phyloP scores from a whole-genome alignment of 2,888 invertebrate genomes.

The Harpagoxenus sublaevis region DNA sequence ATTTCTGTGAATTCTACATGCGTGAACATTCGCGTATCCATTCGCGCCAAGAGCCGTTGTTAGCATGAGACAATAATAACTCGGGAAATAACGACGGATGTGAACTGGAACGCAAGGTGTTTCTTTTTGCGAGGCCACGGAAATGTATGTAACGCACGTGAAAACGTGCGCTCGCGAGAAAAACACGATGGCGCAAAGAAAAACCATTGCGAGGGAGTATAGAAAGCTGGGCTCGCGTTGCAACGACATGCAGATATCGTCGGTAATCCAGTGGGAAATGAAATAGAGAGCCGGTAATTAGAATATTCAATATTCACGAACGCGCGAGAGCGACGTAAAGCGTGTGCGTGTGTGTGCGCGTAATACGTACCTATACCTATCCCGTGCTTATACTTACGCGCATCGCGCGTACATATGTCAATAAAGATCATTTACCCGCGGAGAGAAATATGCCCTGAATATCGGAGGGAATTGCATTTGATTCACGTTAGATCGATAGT shows the following conservation, averaged over 20 bases:
- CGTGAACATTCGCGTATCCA: neutral
- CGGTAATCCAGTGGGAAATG: conserved; percentile 70
- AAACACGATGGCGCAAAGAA: neutral
- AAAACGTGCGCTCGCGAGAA: conserved; percentile 21
- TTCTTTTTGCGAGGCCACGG: conserved; percentile 22
- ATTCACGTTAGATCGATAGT: neutral
- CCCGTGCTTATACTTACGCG: neutral
- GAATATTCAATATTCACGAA: conserved; percentile 69
- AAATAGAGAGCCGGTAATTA: conserved; percentile 74
- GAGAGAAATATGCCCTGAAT: neutral
- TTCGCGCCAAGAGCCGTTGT: neutral
- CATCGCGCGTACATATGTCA: neutral
- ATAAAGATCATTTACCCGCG: conserved; percentile 5
- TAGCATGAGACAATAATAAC: conserved; percentile 33
- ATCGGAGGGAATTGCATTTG: neutral
- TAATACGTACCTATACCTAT: neutral
- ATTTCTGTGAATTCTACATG: neutral
- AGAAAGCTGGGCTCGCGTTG: neutral
- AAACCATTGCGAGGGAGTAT: conserved; percentile 12
- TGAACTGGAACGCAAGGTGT: neutral
- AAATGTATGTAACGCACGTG: conserved; percentile 31
- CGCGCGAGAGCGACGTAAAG: neutral
- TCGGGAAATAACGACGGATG: conserved; percentile 17
- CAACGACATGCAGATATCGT: conserved; percentile 46
- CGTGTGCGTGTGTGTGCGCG: neutral